These are phyloP conservation scores for Catharus fuscescens DNA, from an alignment of 2,113 vertebrate genomes.

Conservation along the genomic window DNA sequence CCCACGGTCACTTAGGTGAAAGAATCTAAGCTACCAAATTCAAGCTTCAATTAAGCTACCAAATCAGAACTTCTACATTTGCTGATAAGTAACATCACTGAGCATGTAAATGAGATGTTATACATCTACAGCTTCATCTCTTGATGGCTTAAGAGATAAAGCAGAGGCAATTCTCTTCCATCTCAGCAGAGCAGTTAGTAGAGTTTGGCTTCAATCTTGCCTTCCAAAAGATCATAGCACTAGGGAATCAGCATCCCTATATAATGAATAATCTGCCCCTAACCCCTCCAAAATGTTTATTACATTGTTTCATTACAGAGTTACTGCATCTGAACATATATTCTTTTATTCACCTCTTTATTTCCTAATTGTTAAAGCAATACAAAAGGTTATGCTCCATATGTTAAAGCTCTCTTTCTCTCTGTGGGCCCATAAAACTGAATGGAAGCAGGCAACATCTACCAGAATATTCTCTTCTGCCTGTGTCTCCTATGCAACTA, in stretches of 20 bases:
- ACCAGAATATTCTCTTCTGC: constrained; percentile 29
- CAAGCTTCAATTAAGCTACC: not conserved
- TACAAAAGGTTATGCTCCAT: constrained; percentile 12
- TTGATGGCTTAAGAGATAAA: not conserved
- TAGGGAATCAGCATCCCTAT: not conserved
- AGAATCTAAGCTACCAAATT: not conserved
- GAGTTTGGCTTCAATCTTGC: not conserved
- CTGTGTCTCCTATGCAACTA: constrained; percentile 1
- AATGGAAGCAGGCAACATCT: constrained; percentile 23
- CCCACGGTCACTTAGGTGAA: not conserved
- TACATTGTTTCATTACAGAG: not conserved
- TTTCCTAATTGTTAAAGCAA: constrained; percentile 49
- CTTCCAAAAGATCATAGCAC: not conserved
- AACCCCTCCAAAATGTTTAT: not conserved
- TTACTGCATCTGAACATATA: not conserved
- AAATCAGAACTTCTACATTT: not conserved
- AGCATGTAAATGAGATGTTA: not conserved
- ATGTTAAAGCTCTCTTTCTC: constrained; percentile 18
- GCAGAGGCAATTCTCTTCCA: not conserved
- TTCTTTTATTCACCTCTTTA: not conserved
- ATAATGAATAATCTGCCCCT: not conserved
- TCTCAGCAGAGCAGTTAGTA: not conserved
- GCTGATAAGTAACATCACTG: not conserved
- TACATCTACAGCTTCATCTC: not conserved
- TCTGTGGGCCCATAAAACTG: constrained; percentile 58